Evolutionary conservation across 2,797 vertebrate species (phyloP).

Genomic region (Sebastes steindachneri): DNA sequence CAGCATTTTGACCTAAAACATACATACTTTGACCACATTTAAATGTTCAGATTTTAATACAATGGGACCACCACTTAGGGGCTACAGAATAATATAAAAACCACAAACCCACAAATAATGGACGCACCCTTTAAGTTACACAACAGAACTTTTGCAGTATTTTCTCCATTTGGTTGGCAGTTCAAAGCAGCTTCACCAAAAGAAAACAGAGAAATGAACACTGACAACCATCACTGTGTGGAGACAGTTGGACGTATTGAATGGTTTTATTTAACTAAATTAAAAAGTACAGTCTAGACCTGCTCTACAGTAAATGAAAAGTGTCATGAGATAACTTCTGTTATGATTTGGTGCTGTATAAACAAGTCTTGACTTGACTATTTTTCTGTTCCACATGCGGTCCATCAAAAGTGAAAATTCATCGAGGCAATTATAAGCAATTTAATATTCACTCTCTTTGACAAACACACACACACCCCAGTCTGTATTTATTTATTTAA

Average conservation of each 20-base stretch:
- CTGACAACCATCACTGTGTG: background rate
- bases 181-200: background rate
- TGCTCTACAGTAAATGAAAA: background rate
- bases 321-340: background rate
- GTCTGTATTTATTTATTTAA: background rate
- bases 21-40: too few species aligned
- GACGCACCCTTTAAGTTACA: background rate
- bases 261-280: constrained; percentile 5
- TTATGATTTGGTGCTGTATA: background rate
- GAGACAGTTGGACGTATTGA: background rate
- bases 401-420: background rate
- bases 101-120: background rate
- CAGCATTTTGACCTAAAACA: too few species aligned
- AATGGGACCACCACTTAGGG: accelerated
- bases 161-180: background rate
- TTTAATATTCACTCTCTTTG: background rate
- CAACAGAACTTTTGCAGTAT: background rate
- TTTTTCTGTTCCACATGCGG: constrained; percentile 5
- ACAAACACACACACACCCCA: background rate
- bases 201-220: background rate
- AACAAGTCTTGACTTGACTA: background rate
- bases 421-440: constrained; percentile 1
- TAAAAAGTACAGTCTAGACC: too few species aligned
- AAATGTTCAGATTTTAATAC: too few species aligned
- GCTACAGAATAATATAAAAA: too few species aligned